Base-by-base conservation (phyloP, 53 echinoderm and acorn worm genomes). In the Zoroaster sp. region DNA sequence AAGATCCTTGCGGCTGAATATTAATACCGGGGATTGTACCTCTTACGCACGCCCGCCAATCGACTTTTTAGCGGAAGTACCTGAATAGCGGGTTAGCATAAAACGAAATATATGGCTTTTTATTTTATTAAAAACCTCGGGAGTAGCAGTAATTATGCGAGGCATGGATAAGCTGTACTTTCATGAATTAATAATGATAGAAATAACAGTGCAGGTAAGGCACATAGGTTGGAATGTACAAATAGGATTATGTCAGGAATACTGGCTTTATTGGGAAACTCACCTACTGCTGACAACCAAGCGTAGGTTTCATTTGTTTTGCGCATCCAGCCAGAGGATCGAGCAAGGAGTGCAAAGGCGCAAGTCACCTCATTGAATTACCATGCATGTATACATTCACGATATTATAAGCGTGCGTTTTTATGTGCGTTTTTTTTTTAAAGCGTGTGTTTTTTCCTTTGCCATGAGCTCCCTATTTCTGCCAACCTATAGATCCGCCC, bases 41-140 rank as follows among this genome's bases (percentile, higher is more conserved):
- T 78, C 78, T 78, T 78, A 78, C 23, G 40, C 59, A 21, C 39
- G 78, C 63, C 36, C 34, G 55, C 63, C 78, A 38, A 78, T 78
- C 78, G 78, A 78, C 78, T 78, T 38, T 55, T 77, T 78, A 78
- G 21, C 78, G 78, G 78, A 78, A 55, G 78, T 53, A 8, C 37
- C 36, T 55, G 39, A 59, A 54, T 36, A 18, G 36, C 8, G 55
- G 32, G 63, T 33, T 47, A 47, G 47, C 15, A 49, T 14, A 4
- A 9, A 30, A 32, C 14, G 77, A 54, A 40, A 59, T 41, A 33
- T 38, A 53, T 78, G 25, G 78, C 25, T 59, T 25, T 78, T 78
- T 78, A 59, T 55, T 18, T 78, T 78, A 59, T 78, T 78, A 59
- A 18, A 34, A 78, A 43, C 78, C 78, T 8, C 12, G 39, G 59